Percentiles rank a stretch among this genome's conserved stretches.
Evolutionary conservation across 2,113 vertebrate species (phyloP).

Genomic region (Prunella fulvescens): DNA sequence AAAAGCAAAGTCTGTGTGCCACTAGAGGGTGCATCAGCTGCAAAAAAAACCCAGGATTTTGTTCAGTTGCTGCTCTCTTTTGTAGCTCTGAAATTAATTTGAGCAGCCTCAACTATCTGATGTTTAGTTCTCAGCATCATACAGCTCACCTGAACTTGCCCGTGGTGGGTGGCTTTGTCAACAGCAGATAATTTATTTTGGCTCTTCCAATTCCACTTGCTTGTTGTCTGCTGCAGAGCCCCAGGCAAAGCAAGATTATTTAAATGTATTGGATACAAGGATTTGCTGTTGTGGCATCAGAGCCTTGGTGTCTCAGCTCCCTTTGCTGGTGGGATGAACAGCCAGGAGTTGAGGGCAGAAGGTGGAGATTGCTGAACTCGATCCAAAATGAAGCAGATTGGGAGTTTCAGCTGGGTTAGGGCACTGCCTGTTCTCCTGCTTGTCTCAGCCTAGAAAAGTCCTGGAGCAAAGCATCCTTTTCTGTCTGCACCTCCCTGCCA

Average conservation of each 20-base stretch:
- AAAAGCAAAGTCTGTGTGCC: neutral
- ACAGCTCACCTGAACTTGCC: conserved; percentile 21
- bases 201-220: neutral
- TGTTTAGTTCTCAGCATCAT: neutral
- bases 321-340: neutral
- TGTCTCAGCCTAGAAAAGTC: neutral
- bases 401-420: neutral
- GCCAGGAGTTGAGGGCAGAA: neutral
- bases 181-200: conserved; percentile 30
- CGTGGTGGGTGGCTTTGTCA: conserved; percentile 40
- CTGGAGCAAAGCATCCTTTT: neutral
- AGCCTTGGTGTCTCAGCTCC: neutral
- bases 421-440: neutral
- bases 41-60: neutral
- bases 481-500: neutral
- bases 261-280: neutral
- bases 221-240: conserved; percentile 3
- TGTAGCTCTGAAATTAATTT: conserved; percentile 12
- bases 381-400: neutral
- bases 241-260: neutral
- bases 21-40: conserved; percentile 50
- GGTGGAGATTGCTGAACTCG: neutral
- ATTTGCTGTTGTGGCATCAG: neutral
- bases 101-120: neutral
- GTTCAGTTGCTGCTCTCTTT: neutral